Evolutionary conservation across 2,113 vertebrate genomes (phyloP), one percentile per base, ranked within the genome.

Genomic region (Planiliza haematocheilus): DNA sequence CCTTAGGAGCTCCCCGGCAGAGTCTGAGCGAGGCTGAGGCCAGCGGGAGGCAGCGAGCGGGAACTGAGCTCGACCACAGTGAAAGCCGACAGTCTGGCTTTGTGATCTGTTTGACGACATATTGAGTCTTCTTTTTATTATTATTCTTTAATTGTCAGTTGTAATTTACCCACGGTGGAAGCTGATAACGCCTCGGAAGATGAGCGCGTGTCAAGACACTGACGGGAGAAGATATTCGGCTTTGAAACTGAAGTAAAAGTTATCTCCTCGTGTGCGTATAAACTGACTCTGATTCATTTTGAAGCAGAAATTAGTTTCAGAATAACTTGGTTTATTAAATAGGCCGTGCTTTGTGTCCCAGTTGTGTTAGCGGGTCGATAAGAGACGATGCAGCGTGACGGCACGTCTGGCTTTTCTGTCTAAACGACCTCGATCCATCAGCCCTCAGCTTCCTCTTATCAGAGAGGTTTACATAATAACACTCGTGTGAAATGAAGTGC

Each of bases 401-500:
- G 70, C 12, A 20, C 64, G 57, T 57, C 39, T 10, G 57, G n/a
- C 57, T 65, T 78, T 83, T 76, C 79, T 74, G 71, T 56, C 50
- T 55, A 74, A 74, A 86, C 38, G 30, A 74, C 77, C 77, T 41
- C 60, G 57, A 79, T 88, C 72, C 69, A 87, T 90, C 82, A 71
- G 62, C 70, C 24, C 46, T 30, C 21, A 6, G 36, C 73, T 49
- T 71, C 55, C 59, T 50, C 60, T 72, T 49, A 77, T 84, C 30
- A 18, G 21, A 39, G 57, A 30, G 48, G 50, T 74, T 83, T 81
- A 68, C 45, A 59, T 77, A 65, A 78, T 58, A 52, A 55, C 46
- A 34, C 55, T 82, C 34, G 10, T 37, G 30, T 57, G 46, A 57
- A 79, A 46, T 64, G 7, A 66, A 64, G 50, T 58, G 60, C 11